Conservation (phyloP, 2,888 invertebrate species). For the Corythucha ciliata region DNA sequence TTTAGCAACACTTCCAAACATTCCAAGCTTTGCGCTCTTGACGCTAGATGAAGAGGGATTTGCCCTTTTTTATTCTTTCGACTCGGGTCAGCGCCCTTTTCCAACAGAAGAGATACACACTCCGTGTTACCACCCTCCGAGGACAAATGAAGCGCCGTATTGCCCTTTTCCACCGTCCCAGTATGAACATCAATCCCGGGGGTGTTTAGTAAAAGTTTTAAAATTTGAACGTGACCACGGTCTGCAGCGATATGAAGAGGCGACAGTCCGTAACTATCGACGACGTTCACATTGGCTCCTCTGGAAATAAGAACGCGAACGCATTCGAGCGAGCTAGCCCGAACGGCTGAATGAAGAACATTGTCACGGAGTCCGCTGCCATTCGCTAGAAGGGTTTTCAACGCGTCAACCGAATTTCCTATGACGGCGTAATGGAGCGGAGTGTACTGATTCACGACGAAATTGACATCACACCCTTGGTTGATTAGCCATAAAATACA, state of each 20-base stretch:
- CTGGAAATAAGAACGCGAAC: conserved; percentile 62
- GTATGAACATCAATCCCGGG: conserved; percentile 62
- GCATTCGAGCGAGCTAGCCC: conserved; percentile 74
- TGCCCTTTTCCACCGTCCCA: conserved; percentile 62
- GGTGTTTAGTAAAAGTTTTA: conserved; percentile 60
- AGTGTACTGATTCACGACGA: conserved; percentile 60
- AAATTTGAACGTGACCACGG: conserved; percentile 53
- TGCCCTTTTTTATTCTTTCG: conserved; percentile 68
- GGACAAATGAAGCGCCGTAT: conserved; percentile 73
- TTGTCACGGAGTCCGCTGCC: conserved; percentile 68
- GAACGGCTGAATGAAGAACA: conserved; percentile 72
- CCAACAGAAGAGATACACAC: conserved; percentile 63
- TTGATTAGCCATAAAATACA: conserved; percentile 60
- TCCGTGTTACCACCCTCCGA: conserved; percentile 80
- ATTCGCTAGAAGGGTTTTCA: conserved; percentile 62
- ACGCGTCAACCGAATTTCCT: conserved; percentile 72
- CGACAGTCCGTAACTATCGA: conserved; percentile 58
- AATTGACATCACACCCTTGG: conserved; percentile 59
- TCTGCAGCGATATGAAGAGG: conserved; percentile 74
- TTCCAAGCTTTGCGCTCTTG: conserved; percentile 67
- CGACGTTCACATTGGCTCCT: conserved; percentile 64
- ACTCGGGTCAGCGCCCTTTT: conserved; percentile 65
- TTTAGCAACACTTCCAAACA: conserved; percentile 69
- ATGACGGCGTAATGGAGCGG: conserved; percentile 86
- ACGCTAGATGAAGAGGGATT: conserved; percentile 76